These are phyloP conservation scores for Parascotia fuliginaria DNA, from an alignment of 2,888 invertebrate species.

Conservation along the genomic window DNA sequence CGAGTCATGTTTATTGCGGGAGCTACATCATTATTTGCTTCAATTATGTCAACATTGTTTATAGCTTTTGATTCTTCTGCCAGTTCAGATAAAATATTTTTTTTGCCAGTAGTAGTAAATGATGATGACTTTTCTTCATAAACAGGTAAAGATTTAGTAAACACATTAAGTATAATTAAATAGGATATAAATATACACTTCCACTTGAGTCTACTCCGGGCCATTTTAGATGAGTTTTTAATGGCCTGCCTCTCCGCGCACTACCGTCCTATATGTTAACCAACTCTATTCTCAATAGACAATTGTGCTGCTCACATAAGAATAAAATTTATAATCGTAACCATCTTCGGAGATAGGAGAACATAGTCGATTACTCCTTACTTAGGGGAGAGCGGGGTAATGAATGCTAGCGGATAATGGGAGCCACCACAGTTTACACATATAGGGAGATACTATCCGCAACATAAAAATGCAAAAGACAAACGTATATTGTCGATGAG, in stretches of 20 bases:
- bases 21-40: conserved; percentile 17
- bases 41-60: conserved; percentile 10
- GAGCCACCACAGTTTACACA: too few species aligned
- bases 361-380: conserved; percentile 53
- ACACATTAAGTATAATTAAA: conserved; percentile 51
- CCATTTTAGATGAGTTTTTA: conserved; percentile 55
- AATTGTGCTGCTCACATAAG: conserved; percentile 44
- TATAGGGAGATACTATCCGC: too few species aligned
- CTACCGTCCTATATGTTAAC: conserved; percentile 51
- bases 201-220: conserved; percentile 62
- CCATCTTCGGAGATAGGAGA: conserved; percentile 24
- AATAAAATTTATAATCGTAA: conserved; percentile 22
- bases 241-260: conserved; percentile 47
- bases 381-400: too few species aligned
- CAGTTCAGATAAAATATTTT: conserved; percentile 13
- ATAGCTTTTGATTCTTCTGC: conserved; percentile 14
- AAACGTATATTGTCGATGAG: too few species aligned
- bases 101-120: conserved; percentile 27
- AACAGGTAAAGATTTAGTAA: conserved; percentile 57
- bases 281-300: conserved; percentile 35
- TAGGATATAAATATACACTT: conserved; percentile 50
- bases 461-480: too few species aligned
- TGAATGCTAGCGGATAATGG: too few species aligned
- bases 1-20: conserved; percentile 31
- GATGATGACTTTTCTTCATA: conserved; percentile 19